Evolutionary conservation across 2,797 vertebrate genomes (phyloP).

Genomic region (Dendrocincla fuliginosa): DNA sequence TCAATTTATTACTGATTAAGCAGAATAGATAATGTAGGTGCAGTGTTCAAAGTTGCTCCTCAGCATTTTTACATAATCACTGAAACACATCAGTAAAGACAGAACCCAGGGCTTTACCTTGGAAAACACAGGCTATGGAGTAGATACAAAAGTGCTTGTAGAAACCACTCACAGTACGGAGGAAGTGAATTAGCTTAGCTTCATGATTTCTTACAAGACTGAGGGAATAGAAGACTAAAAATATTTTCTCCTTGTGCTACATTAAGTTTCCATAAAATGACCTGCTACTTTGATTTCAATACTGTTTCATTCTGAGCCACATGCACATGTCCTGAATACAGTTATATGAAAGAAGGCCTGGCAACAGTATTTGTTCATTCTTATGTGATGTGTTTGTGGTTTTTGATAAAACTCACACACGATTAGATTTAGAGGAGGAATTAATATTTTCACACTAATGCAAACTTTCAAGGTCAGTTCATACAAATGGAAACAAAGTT

Average conservation of each 20-base stretch:
- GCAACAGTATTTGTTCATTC: background rate
- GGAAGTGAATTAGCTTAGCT: background rate
- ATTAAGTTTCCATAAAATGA: background rate
- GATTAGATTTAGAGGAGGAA: background rate
- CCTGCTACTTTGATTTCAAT: background rate
- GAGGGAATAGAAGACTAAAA: background rate
- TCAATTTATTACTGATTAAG: background rate
- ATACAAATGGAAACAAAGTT: background rate
- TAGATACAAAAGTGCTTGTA: background rate
- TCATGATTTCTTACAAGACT: background rate
- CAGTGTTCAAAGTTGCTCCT: background rate
- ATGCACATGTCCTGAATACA: background rate
- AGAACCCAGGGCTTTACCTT: background rate
- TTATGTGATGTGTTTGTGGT: rapidly evolving
- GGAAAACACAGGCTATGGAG: background rate
- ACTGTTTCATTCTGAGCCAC: background rate
- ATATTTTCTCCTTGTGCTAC: background rate
- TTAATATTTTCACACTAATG: background rate
- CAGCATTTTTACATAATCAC: background rate
- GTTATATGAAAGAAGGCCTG: background rate
- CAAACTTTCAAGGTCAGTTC: background rate
- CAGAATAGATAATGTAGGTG: background rate
- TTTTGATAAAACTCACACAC: background rate
- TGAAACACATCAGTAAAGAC: background rate
- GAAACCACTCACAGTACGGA: background rate